Conservation (phyloP, 1,140 invertebrate species). For the Metopolophium dirhodum region DNA sequence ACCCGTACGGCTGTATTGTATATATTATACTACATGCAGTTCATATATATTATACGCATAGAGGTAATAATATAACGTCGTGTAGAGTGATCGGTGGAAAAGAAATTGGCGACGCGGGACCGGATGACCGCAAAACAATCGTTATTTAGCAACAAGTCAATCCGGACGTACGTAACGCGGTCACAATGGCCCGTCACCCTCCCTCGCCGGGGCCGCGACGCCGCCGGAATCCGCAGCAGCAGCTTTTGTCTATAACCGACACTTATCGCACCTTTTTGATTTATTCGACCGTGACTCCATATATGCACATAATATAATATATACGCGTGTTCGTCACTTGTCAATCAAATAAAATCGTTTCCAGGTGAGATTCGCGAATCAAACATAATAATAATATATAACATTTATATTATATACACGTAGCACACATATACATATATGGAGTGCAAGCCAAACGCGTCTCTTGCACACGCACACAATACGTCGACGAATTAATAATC, state of each 20-base stretch:
- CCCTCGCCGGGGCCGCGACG: background rate
- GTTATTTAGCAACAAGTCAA: constrained; percentile 34
- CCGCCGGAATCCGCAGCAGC: background rate
- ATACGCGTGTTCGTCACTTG: background rate
- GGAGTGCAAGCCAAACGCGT: background rate
- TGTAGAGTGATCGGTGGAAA: background rate
- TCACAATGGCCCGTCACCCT: background rate
- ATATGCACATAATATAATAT: background rate
- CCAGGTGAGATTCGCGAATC: constrained; percentile 23
- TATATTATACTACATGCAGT: no score
- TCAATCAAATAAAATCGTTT: constrained; percentile 42
- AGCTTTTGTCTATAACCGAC: constrained; percentile 37
- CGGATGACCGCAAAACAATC: constrained; percentile 47
- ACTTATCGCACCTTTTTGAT: constrained; percentile 10
- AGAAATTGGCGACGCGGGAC: background rate
- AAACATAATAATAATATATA: background rate
- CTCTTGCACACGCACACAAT: background rate
- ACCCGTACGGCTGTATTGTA: no score
- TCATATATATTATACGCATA: background rate
- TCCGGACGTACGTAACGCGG: constrained; percentile 19
- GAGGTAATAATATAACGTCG: background rate
- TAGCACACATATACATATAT: background rate
- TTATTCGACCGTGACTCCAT: constrained; percentile 28
- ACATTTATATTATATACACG: background rate
- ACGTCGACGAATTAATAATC: background rate